Conservation (phyloP, 2,797 vertebrate species). For the Periparus ater region DNA sequence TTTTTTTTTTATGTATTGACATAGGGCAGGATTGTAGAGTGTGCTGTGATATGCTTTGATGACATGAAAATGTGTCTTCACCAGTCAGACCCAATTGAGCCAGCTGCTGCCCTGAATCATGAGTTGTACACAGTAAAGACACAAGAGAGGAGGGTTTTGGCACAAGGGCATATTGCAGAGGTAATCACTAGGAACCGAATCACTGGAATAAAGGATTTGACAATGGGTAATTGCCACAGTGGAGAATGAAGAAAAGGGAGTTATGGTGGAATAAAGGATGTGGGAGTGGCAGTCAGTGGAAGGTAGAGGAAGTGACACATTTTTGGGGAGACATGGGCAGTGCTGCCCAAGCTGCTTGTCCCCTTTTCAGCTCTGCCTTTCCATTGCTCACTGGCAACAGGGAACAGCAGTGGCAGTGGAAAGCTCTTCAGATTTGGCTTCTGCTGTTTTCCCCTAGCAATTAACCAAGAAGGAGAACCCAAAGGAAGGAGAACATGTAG, state of each 20-base stretch:
- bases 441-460: background rate
- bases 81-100: background rate
- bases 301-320: background rate
- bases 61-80: background rate
- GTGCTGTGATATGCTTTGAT: background rate
- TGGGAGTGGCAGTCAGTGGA: background rate
- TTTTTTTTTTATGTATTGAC: background rate
- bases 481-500: rapidly evolving
- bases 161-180: rapidly evolving
- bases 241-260: background rate
- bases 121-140: background rate
- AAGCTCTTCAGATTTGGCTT: background rate
- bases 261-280: background rate
- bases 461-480: background rate
- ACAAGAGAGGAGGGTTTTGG: background rate
- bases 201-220: background rate
- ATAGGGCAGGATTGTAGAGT: background rate
- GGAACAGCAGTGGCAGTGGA: background rate
- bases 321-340: background rate
- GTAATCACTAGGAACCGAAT: background rate
- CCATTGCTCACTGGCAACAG: background rate
- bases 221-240: rapidly evolving
- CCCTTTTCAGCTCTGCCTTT: background rate
- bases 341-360: background rate
- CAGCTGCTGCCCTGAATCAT: background rate